Evolutionary conservation across 1,140 invertebrate genomes (phyloP).

Genomic region (Nomia melanderi): DNA sequence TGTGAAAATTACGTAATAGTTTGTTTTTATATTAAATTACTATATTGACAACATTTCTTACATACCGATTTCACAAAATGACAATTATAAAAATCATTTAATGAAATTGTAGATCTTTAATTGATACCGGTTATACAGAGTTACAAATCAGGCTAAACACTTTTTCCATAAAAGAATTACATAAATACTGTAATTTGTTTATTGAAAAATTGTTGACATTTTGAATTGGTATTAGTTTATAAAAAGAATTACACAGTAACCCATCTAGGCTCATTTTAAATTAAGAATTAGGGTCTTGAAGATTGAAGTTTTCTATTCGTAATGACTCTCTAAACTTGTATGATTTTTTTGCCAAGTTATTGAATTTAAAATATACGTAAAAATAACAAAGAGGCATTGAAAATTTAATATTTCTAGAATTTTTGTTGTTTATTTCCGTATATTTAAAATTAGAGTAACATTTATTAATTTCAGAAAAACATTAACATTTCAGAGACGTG

Average conservation of each 20-base stretch:
- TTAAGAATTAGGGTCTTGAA: no score
- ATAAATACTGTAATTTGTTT: background rate
- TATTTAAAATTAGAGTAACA: background rate
- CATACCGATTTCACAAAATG: background rate
- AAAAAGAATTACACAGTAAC: no score
- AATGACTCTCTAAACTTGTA: no score
- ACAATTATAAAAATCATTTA: background rate
- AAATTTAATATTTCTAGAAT: no score
- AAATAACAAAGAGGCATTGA: no score
- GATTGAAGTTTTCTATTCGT: no score
- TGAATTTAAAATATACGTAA: no score
- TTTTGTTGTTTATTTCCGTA: no score
- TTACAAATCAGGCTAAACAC: background rate
- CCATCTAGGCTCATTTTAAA: no score
- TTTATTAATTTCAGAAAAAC: background rate
- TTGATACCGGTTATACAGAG: background rate
- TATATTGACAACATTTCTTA: background rate
- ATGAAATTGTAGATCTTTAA: background rate
- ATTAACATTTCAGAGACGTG: constrained; percentile 23
- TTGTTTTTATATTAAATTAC: background rate
- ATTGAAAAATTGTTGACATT: no score
- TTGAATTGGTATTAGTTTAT: no score
- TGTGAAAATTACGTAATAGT: constrained; percentile 45
- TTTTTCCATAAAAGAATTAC: background rate
- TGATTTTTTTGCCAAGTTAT: no score